phyloP scores from a whole-genome alignment of 2,797 vertebrate genomes.

The Poecile montanus region DNA sequence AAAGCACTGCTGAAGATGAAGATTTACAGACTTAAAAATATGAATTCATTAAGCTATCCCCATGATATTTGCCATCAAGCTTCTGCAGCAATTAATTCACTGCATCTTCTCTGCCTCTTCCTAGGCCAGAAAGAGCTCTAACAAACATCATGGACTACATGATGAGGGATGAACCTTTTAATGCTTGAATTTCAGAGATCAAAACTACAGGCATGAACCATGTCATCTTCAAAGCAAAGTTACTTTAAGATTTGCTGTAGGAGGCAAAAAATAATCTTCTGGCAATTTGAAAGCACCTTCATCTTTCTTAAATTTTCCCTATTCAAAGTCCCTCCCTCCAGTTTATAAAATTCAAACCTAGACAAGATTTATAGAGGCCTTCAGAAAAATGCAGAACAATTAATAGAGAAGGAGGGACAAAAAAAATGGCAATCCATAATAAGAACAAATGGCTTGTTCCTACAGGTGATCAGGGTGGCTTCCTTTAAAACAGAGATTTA shows the following conservation, averaged over 20 bases:
- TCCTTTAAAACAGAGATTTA: not conserved
- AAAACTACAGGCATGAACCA: not conserved
- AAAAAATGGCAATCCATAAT: not conserved
- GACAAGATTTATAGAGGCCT: not conserved
- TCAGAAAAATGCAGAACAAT: not conserved
- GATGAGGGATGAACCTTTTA: not conserved
- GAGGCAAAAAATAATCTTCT: not conserved
- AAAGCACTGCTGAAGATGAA: not conserved
- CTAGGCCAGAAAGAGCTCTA: not conserved
- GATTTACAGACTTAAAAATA: constrained; percentile 31
- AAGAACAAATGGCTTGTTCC: not conserved
- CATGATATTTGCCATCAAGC: not conserved
- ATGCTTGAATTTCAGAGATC: not conserved
- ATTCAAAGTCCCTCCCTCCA: not conserved
- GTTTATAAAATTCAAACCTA: not conserved
- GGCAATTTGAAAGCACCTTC: not conserved
- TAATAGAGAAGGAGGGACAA: not conserved
- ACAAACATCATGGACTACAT: not conserved
- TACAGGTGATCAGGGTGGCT: not conserved
- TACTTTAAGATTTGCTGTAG: not conserved
- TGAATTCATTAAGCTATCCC: constrained; percentile 36
- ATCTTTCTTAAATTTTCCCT: not conserved
- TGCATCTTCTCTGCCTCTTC: not conserved
- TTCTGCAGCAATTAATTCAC: constrained; percentile 1
- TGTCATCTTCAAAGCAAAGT: constrained; percentile 5